Evolutionary conservation across 2,888 invertebrate species (phyloP), one percentile per base, ranked within the genome.

Genomic region (Ochropleura leucogaster): DNA sequence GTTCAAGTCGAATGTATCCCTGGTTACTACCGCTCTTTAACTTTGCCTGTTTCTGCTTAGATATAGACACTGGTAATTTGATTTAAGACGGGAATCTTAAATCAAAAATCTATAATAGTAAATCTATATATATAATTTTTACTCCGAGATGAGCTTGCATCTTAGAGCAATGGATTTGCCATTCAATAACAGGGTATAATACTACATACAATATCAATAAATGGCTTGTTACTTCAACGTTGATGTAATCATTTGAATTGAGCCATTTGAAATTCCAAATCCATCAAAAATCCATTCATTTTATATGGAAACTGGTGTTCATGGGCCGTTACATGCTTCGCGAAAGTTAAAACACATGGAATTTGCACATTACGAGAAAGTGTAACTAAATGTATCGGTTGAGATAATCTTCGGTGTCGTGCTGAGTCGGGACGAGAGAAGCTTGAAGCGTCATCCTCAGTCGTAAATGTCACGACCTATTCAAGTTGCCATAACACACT

Each of bases 361-460:
- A 88, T 87, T 86, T 86, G 88, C 85, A 87, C 85, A 86, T 88
- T 80, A 83, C 89, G 92, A 89, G 94, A 93, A 93, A 93, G 94
- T 93, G 90, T 89, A 87, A 87, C 89, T 87, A 87, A 91, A 89
- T 87, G 85, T 89, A 88, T 85, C 85, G 85, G 88, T 77, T 75
- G 66, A 68, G 72, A 80, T 82, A 69, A 74, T 82, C 83, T 83
- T 79, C 40, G 71, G 74, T 80, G 77, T 84, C 84, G 80, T 81
- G 79, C 80, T 70, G 78, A 66, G 72, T 77, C 84, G 80, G 72
- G 81, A 80, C 74, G 81, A 84, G 82, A 81, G 46, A 65, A 75
- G 67, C 64, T 82, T 82, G 68, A 77, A 74, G 62, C 82, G 51
- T 78, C 77, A 74, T 85, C 47, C 66, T 72, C 55, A 67, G 59